Base-by-base conservation (phyloP, 2,797 vertebrate species). In the Botia almorhae region DNA sequence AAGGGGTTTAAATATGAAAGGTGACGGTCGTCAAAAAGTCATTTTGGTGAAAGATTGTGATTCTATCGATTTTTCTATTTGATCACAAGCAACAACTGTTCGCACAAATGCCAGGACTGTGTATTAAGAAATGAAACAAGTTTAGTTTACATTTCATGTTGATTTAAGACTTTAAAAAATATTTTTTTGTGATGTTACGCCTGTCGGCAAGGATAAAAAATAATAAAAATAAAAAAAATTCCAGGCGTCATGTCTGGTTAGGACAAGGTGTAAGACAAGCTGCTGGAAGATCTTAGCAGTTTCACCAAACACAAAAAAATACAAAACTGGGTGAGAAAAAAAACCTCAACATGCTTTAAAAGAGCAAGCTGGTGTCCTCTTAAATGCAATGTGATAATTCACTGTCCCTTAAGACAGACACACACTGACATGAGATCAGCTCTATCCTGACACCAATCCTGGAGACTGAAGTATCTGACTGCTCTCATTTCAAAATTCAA, bases 321-420 rank as follows among this genome's bases (percentile, higher is more conserved):
- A 72, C 0, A 63, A 51, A 63, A 53, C 4, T 64, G 60, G n/a
- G 43, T 19, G 10, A 48, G 21, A n/a, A 46, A 10, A 10, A 36
- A 33, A 14, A 10, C 26, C 14, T 61, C 21, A 74, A 58, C 23
- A 26, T 26, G 36, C 3, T 3, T 2, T 23, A 69, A 78, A 78
- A 69, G 55, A 60, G 76, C 76, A 78, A 78, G 55, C 65, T 78
- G 65, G 65, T n/a, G 58, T 6, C 16, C 39, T 50, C 17, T 69
- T 78, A 33, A 78, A 69, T 60, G 39, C 67, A 58, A 60, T 17
- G 76, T 78, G 55, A 50, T 78, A 78, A 78, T 78, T 69, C 69
- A 55, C 53, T 69, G 65, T 69, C 23, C 19, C 65, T 78, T 69
- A 78, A 78, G 76, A 69, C 51, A 46, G 36, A 29, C 46, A 58